Evolutionary conservation across 2,888 invertebrate species (phyloP).

Genomic region (Carterocephalus palaemon): DNA sequence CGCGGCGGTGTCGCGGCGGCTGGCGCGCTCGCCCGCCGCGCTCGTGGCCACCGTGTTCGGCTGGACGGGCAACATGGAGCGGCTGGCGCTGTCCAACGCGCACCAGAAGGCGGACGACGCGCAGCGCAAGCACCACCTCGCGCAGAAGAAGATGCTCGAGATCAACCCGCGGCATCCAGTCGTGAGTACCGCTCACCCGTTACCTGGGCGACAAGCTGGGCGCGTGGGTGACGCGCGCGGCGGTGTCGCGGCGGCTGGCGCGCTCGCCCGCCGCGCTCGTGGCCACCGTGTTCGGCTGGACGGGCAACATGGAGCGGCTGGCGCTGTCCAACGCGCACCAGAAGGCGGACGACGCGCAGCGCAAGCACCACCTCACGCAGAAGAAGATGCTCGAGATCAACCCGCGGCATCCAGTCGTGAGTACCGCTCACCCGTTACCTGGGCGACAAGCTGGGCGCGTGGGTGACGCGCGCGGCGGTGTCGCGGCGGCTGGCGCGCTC

Average conservation of each 20-base stretch:
- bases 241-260: conserved; percentile 91
- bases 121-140: conserved; percentile 91
- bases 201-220: conserved; percentile 93
- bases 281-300: conserved; percentile 98
- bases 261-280: conserved; percentile 97
- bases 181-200: conserved; percentile 91
- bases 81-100: conserved; percentile 95
- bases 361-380: conserved; percentile 92
- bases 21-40: conserved; percentile 96
- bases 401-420: conserved; percentile 96
- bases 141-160: conserved; percentile 97
- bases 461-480: conserved; percentile 86
- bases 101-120: conserved; percentile 96
- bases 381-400: conserved; percentile 99
- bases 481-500: conserved; percentile 94
- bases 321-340: conserved; percentile 98
- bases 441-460: conserved; percentile 88
- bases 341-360: conserved; percentile 93
- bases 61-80: conserved; percentile 99
- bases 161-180: conserved; percentile 98
- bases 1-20: conserved; percentile 90
- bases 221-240: conserved; percentile 86
- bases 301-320: conserved; percentile 99
- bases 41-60: conserved; percentile 97
- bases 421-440: conserved; percentile 96